Evolutionary conservation across 2,113 vertebrate genomes (phyloP).

Genomic region (Coracopsis vasa): DNA sequence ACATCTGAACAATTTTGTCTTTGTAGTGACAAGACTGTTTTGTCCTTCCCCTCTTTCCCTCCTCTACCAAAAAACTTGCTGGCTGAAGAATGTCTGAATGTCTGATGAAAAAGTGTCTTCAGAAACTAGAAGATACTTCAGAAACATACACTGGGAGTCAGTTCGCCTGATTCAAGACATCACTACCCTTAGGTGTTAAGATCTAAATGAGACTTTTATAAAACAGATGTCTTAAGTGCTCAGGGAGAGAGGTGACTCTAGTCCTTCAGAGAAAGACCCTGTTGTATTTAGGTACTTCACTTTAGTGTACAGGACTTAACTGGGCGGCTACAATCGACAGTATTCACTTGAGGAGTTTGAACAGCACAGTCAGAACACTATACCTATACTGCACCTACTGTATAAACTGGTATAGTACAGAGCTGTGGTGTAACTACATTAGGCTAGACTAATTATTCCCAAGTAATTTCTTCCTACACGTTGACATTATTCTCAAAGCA

Average conservation of each 20-base stretch:
- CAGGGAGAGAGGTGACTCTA: neutral
- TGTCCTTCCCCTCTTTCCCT: neutral
- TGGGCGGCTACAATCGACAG: neutral
- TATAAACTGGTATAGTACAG: neutral
- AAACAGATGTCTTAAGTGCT: neutral
- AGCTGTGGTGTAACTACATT: neutral
- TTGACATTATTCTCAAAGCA: neutral
- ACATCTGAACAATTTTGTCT: neutral
- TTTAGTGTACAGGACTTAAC: neutral
- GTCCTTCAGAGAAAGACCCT: neutral
- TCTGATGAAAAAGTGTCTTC: neutral
- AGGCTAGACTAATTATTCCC: neutral
- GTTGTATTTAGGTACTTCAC: neutral
- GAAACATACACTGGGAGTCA: neutral
- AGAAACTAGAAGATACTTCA: neutral
- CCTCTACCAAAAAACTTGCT: neutral
- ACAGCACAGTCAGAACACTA: neutral
- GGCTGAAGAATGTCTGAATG: neutral
- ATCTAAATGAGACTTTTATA: neutral
- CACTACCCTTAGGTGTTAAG: neutral
- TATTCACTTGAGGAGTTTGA: neutral
- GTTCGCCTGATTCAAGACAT: neutral
- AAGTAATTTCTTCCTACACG: neutral
- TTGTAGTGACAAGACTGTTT: neutral
- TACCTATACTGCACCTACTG: accelerated